Evolutionary conservation across 1,140 invertebrate species (phyloP).

Genomic region (Drosophila lacertosa): DNA sequence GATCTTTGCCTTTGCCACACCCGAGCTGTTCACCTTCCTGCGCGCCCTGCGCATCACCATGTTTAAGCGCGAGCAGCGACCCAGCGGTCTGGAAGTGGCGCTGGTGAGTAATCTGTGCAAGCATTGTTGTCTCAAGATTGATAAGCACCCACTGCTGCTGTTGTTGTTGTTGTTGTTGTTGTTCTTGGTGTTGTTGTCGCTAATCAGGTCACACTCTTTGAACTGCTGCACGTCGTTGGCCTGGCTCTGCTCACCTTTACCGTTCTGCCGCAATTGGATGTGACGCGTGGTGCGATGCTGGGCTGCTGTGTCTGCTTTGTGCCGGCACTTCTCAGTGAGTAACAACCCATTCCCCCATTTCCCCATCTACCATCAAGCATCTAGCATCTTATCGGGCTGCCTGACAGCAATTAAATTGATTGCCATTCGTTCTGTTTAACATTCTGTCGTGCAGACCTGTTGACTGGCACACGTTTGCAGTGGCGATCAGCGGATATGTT

Average conservation of each 20-base stretch:
- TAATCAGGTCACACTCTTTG: constrained; percentile 87
- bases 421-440: constrained; percentile 52
- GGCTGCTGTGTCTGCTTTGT: constrained; percentile 97
- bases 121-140: constrained; percentile 69
- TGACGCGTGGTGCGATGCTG: constrained; percentile 95
- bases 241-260: constrained; percentile 93
- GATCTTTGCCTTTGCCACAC: constrained; percentile 92
- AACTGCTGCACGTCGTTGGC: constrained; percentile 94
- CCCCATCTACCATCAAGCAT: constrained; percentile 7
- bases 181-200: constrained; percentile 7
- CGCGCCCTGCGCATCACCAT: constrained; percentile 93
- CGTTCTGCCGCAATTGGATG: constrained; percentile 94
- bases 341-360: constrained; percentile 1
- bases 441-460: constrained; percentile 57
- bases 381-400: constrained; percentile 55
- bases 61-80: constrained; percentile 88
- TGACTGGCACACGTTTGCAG: constrained; percentile 59
- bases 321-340: constrained; percentile 87
- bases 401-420: constrained; percentile 80
- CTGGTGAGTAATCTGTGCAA: constrained; percentile 85
- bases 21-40: constrained; percentile 93
- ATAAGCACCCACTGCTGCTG: constrained; percentile 85
- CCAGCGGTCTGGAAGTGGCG: constrained; percentile 70
- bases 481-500: constrained; percentile 63
- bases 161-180: constrained; percentile 2